Evolutionary conservation across 2,797 vertebrate genomes (phyloP).

Genomic region (Chiroxiphia lanceolata): DNA sequence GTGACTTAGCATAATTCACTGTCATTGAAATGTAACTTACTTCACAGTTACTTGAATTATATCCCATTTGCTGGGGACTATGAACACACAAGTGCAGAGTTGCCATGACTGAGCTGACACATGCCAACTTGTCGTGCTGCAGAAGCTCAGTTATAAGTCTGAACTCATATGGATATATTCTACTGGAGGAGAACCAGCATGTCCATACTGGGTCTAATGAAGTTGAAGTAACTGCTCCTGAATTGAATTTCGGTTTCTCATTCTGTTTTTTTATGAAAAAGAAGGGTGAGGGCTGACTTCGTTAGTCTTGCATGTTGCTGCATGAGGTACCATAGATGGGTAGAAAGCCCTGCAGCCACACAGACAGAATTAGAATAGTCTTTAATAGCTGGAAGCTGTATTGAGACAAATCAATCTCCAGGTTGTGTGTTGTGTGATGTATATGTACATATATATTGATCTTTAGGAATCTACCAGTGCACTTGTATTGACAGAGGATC

Average conservation of each 20-base stretch:
- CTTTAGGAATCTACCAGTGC: not conserved
- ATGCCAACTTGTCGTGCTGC: not conserved
- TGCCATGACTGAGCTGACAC: not conserved
- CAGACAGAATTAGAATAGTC: not conserved
- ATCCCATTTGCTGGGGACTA: not conserved
- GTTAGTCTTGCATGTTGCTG: not conserved
- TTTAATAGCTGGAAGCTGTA: not conserved
- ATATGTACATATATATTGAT: not conserved
- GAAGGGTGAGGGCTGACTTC: not conserved
- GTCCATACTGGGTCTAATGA: not conserved
- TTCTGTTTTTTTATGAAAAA: not conserved
- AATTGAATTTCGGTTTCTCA: not conserved
- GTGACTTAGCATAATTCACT: not conserved
- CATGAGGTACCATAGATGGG: not conserved
- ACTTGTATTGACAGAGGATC: not conserved
- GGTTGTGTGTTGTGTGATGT: not conserved
- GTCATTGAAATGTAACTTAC: not conserved
- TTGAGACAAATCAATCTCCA: not conserved
- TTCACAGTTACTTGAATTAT: not conserved
- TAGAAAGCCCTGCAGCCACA: not conserved
- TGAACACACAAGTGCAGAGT: accelerated
- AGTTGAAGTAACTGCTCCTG: not conserved
- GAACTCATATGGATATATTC: not conserved
- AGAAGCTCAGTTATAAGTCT: not conserved
- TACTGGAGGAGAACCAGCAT: not conserved